Evolutionary conservation across 2,113 vertebrate genomes (phyloP).

Genomic region (Pterocles orientalis): DNA sequence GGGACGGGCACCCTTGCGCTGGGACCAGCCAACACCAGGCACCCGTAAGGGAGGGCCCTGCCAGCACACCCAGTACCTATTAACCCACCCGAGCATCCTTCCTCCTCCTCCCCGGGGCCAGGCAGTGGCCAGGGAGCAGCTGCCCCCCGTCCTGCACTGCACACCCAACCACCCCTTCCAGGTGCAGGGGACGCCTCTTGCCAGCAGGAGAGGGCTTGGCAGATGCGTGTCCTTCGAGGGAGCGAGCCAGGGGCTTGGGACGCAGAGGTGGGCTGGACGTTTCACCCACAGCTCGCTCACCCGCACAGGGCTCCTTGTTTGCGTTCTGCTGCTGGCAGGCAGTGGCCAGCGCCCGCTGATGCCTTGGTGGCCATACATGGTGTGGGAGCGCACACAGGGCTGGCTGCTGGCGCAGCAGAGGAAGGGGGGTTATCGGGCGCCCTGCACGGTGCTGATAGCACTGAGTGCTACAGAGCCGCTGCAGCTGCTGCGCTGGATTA

Average conservation of each 20-base stretch:
- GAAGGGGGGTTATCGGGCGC: neutral
- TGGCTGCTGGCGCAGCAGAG: neutral
- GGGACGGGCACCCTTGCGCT: neutral
- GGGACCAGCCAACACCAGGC: neutral
- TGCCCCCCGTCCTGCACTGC: neutral
- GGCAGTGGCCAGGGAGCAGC: neutral
- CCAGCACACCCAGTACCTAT: neutral
- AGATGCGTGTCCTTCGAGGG: accelerated
- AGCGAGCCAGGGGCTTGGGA: neutral
- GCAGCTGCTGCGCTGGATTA: constrained; percentile 34
- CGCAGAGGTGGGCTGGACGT: neutral
- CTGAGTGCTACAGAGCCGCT: neutral
- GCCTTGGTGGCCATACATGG: constrained; percentile 37
- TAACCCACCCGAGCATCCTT: neutral
- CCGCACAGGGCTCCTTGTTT: accelerated
- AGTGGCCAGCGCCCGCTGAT: no score
- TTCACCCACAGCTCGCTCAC: neutral
- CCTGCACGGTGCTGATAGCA: neutral
- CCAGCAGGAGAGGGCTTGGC: neutral
- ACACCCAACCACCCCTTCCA: accelerated
- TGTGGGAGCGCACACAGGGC: neutral
- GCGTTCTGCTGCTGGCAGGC: neutral
- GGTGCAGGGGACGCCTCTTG: accelerated
- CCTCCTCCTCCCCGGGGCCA: neutral
- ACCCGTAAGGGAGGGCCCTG: neutral